Evolutionary conservation across 2,888 invertebrate genomes (phyloP).

Genomic region (Linhomoeus sp.): DNA sequence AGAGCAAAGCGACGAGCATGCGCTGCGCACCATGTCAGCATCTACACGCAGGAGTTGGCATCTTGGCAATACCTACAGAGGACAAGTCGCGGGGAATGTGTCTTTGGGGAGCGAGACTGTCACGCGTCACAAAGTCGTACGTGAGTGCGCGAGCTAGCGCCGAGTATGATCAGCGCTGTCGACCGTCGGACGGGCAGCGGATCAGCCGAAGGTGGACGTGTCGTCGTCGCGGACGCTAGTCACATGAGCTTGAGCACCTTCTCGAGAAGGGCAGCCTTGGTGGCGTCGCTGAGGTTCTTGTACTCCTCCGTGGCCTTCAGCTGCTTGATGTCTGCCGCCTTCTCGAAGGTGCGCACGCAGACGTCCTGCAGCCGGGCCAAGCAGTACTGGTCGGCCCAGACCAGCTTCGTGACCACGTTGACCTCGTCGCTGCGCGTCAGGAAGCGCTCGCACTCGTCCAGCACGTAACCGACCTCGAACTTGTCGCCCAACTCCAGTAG

Average conservation of each 20-base stretch:
- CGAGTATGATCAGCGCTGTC: too few relatives aligned
- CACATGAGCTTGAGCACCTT: constrained; percentile 15
- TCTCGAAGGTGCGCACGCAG: constrained; percentile 17
- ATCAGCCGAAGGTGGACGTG: too few relatives aligned
- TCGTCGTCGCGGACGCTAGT: too few relatives aligned
- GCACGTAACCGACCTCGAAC: constrained; percentile 30
- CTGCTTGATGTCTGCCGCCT: constrained; percentile 13
- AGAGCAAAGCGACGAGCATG: too few relatives aligned
- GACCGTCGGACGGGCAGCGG: too few relatives aligned
- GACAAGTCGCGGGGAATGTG: too few relatives aligned
- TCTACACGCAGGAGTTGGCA: too few relatives aligned
- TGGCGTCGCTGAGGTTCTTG: constrained; percentile 19
- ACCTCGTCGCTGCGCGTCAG: constrained; percentile 24
- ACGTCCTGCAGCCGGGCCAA: constrained; percentile 19
- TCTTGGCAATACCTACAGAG: too few relatives aligned
- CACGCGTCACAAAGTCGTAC: too few relatives aligned
- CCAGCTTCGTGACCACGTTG: constrained; percentile 18
- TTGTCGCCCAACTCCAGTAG: constrained; percentile 30
- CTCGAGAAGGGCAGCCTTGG: constrained; percentile 21
- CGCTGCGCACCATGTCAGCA: too few relatives aligned
- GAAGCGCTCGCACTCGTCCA: constrained; percentile 29
- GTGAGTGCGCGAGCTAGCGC: too few relatives aligned
- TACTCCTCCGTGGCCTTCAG: constrained; percentile 17
- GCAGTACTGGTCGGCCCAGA: constrained; percentile 23
- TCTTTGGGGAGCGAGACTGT: too few relatives aligned